A percentile compares a stretch with the other conserved stretches of the same genome.
Evolutionary conservation across 2,888 invertebrate species (phyloP).

Genomic region (Amiota mariae): DNA sequence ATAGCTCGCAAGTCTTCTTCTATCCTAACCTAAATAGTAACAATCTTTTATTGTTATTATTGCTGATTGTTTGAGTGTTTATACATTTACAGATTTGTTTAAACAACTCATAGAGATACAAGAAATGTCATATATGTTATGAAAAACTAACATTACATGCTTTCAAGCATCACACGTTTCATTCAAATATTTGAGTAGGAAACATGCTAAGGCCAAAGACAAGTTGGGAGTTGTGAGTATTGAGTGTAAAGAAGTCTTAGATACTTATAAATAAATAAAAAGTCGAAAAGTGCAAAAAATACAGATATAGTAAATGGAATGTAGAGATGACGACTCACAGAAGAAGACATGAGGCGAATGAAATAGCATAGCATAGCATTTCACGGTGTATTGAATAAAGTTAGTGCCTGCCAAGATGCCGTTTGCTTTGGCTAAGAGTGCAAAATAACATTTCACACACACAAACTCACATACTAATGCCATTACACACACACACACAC

Average conservation of each 20-base stretch:
- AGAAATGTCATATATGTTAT: background rate
- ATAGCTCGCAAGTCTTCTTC: too few relatives aligned
- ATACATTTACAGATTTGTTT: background rate
- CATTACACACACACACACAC: slow-evolving; percentile 6
- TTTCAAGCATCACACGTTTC: background rate
- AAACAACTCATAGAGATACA: background rate
- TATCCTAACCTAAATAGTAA: too few relatives aligned
- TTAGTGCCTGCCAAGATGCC: slow-evolving; percentile 63
- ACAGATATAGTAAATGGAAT: too few relatives aligned
- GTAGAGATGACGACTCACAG: too few relatives aligned
- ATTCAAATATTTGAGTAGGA: background rate
- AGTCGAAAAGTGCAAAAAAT: background rate
- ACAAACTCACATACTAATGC: background rate
- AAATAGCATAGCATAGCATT: background rate
- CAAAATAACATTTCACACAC: background rate
- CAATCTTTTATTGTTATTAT: background rate
- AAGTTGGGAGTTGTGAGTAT: too few relatives aligned
- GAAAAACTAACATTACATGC: slow-evolving; percentile 16
- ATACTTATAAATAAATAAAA: slow-evolving; percentile 25
- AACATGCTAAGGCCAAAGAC: too few relatives aligned
- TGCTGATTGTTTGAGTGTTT: background rate
- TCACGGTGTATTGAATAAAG: slow-evolving; percentile 62
- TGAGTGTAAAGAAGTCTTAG: slow-evolving; percentile 7
- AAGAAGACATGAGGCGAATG: background rate
- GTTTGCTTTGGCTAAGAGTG: slow-evolving; percentile 27